Conservation (phyloP, 2,888 invertebrate species). For the Watsonalla binaria region DNA sequence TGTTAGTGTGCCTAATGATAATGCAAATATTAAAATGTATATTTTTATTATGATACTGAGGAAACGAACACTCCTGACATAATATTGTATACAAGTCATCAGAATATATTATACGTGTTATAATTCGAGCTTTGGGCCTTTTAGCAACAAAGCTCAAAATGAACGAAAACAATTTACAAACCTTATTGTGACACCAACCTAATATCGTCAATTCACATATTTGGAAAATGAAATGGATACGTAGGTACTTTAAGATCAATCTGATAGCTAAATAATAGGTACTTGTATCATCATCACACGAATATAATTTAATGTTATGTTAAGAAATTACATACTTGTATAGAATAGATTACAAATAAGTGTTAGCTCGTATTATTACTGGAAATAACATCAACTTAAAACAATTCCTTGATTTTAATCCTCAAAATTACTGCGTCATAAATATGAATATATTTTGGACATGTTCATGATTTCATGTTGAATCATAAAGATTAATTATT, state of each 20-base stretch:
- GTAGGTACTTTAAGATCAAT: constrained; percentile 22
- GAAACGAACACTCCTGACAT: no score
- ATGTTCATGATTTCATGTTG: constrained; percentile 11
- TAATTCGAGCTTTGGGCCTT: not conserved
- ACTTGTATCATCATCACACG: not conserved
- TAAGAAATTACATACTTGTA: constrained; percentile 19
- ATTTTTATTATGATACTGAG: no score
- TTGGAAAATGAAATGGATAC: constrained; percentile 16
- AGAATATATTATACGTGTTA: no score
- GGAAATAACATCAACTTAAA: constrained; percentile 10
- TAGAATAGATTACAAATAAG: constrained; percentile 23
- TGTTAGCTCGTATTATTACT: constrained; percentile 18
- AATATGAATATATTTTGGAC: constrained; percentile 20
- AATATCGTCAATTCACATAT: constrained; percentile 37
- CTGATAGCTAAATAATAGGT: constrained; percentile 16
- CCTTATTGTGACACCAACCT: not conserved
- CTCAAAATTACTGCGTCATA: constrained; percentile 32
- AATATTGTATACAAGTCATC: no score
- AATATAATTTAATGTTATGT: constrained; percentile 11
- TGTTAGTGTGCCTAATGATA: no score
- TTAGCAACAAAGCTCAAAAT: not conserved
- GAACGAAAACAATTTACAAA: constrained; percentile 1
- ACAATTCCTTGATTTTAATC: constrained; percentile 19
- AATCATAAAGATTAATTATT: constrained; percentile 18
- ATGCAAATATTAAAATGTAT: no score